Evolutionary conservation across 2,888 invertebrate genomes (phyloP), one percentile per base, ranked within the genome.

Genomic region (Hyles lineata): DNA sequence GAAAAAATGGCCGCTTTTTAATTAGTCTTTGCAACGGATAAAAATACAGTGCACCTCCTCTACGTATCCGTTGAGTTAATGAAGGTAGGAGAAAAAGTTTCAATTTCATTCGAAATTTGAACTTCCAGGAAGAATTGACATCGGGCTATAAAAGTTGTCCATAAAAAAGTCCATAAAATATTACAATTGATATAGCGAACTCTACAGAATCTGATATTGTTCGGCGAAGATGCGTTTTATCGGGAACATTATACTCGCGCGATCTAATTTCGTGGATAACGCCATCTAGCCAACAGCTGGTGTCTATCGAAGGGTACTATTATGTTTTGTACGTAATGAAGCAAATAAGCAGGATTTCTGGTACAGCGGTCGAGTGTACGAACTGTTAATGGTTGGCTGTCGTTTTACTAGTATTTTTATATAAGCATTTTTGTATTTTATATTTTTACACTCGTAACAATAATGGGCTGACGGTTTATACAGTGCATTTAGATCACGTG

Each of bases 211-310:
- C 60, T 72, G 63, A 70, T 73, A 77, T 72, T 74, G 72, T 62
- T 63, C 55, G 25, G 61, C 63, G 50, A 72, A 70, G 61, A 75
- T 80, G 79, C 77, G 76, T 79, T 77, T 67, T 79, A 82, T 81
- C 78, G 81, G 76, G 76, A 76, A 79, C 83, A 82, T 82, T 77
- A 82, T 79, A 77, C 82, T 76, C 76, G 80, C 80, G 82, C 83
- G 84, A 85, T 84, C 83, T 82, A 82, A 84, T 85, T 83, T 82
- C 76, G 76, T 77, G 77, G 73, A 76, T 72, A 77, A 74, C 74
- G 73, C 75, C 76, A 78, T 74, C 74, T 79, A 76, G 77, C 75
- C 80, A 71, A 75, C 86, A 86, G 84, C 82, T 87, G 87, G 73
- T 74, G 73, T 79, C 81, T 81, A 83, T 83, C 74, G 79, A 75